These are phyloP conservation scores for Microplitis manilae DNA, from an alignment of 2,888 invertebrate species.

Conservation along the genomic window DNA sequence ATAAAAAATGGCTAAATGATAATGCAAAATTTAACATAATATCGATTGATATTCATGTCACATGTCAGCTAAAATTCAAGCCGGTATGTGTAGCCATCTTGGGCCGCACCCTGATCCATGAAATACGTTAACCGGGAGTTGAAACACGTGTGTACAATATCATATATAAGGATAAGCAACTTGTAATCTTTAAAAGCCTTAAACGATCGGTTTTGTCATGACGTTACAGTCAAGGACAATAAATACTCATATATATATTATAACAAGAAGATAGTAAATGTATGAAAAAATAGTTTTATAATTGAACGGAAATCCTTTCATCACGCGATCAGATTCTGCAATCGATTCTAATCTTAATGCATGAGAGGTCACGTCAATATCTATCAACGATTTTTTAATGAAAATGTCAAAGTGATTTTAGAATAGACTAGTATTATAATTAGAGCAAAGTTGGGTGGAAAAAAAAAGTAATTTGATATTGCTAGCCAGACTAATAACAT, in stretches of 20 bases:
- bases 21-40: not conserved
- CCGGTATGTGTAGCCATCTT: conserved; percentile 63
- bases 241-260: not conserved
- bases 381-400: not conserved
- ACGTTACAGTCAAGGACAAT: not conserved
- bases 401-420: not conserved
- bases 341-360: conserved; percentile 13
- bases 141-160: conserved; percentile 48
- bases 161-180: not conserved
- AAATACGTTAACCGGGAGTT: conserved; percentile 43
- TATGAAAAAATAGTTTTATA: conserved; percentile 7
- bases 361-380: conserved; percentile 11
- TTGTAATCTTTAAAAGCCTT: not conserved
- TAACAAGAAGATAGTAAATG: not conserved
- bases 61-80: conserved; percentile 71
- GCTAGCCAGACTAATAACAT: not conserved
- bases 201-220: not conserved
- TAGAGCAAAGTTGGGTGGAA: not conserved
- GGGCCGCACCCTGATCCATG: conserved; percentile 67
- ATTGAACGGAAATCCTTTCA: conserved; percentile 9
- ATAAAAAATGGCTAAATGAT: conserved; percentile 65
- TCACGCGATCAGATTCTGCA: conserved; percentile 21
- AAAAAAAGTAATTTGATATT: not conserved
- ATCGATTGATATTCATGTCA: conserved; percentile 51
- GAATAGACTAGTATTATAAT: not conserved